phyloP scores from a whole-genome alignment of 1,140 invertebrate species.

The Magallana angulata region DNA sequence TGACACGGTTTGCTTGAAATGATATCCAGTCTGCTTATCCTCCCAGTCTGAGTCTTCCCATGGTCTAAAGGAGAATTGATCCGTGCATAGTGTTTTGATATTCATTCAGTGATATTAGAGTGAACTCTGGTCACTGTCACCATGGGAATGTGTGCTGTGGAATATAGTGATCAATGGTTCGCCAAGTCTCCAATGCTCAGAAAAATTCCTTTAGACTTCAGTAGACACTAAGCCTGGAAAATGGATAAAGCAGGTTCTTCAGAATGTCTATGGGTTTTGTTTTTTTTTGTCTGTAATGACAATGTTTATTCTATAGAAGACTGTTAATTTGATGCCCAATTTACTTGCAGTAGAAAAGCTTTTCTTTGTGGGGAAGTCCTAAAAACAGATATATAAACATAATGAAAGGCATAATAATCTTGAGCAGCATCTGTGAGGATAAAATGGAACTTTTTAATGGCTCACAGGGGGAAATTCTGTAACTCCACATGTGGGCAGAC shows the following conservation, averaged over 20 bases:
- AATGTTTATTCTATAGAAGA: constrained; percentile 14
- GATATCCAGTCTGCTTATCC: neutral
- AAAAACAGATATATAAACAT: neutral
- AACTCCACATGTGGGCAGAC: neutral
- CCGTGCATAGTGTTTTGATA: constrained; percentile 1
- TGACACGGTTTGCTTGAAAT: neutral
- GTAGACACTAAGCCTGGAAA: neutral
- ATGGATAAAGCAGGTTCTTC: constrained; percentile 17
- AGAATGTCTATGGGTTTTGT: neutral
- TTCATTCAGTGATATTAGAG: constrained; percentile 31
- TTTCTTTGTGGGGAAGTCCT: constrained; percentile 13
- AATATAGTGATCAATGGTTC: constrained; percentile 22
- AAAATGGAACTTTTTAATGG: constrained; percentile 28
- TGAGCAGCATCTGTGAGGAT: constrained; percentile 5
- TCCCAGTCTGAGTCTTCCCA: neutral
- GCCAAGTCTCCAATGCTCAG: neutral
- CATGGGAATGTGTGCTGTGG: constrained; percentile 29
- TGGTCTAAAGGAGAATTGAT: constrained; percentile 9
- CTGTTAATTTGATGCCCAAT: constrained; percentile 32
- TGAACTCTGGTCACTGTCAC: constrained; percentile 29
- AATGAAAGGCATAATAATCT: constrained; percentile 14
- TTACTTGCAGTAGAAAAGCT: neutral
- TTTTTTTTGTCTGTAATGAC: neutral
- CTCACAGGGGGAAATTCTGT: neutral
- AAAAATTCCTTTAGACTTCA: constrained; percentile 21